Evolutionary conservation across 2,888 invertebrate species (phyloP).

Genomic region (Brachyptera putata): DNA sequence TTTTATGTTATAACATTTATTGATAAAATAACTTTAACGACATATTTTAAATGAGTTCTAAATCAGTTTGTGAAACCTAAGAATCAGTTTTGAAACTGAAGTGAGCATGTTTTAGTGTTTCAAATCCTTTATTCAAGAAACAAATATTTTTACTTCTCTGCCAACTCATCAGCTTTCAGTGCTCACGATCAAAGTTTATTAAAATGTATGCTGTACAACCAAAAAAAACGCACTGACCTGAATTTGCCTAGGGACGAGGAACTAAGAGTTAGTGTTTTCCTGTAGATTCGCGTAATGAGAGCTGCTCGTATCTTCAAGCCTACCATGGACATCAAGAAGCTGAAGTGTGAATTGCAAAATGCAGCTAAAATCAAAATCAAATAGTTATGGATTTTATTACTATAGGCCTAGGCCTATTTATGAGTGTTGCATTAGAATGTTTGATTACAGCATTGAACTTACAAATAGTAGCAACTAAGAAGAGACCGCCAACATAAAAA

Average conservation of each 20-base stretch:
- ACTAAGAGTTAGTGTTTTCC: conserved; percentile 57
- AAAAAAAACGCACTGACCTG: conserved; percentile 35
- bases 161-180: too few species aligned
- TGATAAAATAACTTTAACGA: too few species aligned
- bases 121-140: too few species aligned
- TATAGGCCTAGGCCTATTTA: not conserved
- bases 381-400: conserved; percentile 32
- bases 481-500: conserved; percentile 62
- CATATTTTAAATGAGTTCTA: too few species aligned
- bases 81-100: too few species aligned
- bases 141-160: too few species aligned
- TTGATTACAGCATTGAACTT: conserved; percentile 37
- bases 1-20: too few species aligned
- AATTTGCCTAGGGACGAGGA: conserved; percentile 43
- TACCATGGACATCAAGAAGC: conserved; percentile 78
- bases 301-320: conserved; percentile 84
- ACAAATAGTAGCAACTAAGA: conserved; percentile 65
- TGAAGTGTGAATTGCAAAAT: conserved; percentile 82
- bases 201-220: too few species aligned
- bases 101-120: too few species aligned
- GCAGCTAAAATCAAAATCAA: conserved; percentile 53
- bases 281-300: conserved; percentile 76
- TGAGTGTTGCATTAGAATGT: not conserved
- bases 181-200: too few species aligned
- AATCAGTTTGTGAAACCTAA: too few species aligned